Percentiles rank a stretch among this genome's conserved stretches.
These are phyloP conservation scores for Numida meleagris DNA, from an alignment of 2,113 vertebrate species.

Conservation along the genomic window DNA sequence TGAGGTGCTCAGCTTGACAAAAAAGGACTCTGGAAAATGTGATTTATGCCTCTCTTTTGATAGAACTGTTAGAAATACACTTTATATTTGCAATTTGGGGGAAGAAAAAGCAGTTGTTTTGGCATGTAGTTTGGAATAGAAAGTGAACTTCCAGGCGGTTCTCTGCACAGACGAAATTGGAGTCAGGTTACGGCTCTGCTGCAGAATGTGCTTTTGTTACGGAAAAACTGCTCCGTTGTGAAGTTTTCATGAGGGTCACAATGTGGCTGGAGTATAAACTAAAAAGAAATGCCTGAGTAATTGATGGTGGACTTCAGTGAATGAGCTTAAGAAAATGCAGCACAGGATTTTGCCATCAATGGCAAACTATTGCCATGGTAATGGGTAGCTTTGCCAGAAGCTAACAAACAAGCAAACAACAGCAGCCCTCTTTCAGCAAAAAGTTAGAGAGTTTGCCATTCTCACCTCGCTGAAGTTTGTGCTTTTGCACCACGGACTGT, in stretches of 20 bases:
- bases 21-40: conserved; percentile 1
- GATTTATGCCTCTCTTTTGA: not conserved
- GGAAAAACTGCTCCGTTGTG: not conserved
- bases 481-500: not conserved
- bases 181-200: conserved; percentile 15
- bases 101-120: not conserved
- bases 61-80: conserved; percentile 2
- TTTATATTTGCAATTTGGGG: conserved; percentile 18
- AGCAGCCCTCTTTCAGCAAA: conserved; percentile 16
- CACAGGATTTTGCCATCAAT: conserved; percentile 16
- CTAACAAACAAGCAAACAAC: conserved; percentile 47
- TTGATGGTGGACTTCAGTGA: conserved; percentile 48
- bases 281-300: conserved; percentile 55
- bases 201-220: conserved; percentile 32
- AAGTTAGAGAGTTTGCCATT: conserved; percentile 27
- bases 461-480: not conserved
- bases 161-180: not conserved
- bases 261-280: conserved; percentile 39
- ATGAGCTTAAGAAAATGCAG: conserved; percentile 53
- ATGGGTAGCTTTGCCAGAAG: conserved; percentile 56
- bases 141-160: not conserved
- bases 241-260: conserved; percentile 23
- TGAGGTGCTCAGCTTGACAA: not conserved
- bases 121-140: not conserved
- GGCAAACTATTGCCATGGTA: conserved; percentile 55